Evolutionary conservation across 1,140 invertebrate species (phyloP), one percentile per base, ranked within the genome.

Genomic region (Eueides isabella): DNA sequence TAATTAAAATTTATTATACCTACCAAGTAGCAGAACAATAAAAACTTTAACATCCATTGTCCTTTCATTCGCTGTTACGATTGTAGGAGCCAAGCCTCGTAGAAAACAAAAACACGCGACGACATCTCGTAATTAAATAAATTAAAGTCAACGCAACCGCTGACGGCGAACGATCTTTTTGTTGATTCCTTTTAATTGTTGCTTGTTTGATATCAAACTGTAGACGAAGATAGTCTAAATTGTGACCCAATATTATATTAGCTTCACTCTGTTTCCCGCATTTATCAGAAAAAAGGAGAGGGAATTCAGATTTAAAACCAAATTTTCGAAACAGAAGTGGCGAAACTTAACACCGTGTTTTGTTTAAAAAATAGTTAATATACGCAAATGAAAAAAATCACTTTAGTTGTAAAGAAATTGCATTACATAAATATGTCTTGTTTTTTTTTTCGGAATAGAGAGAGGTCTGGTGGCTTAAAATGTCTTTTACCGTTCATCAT

Each of bases 61-160:
- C n/a, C 29, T 72, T 72, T 29, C 23, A 33, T 55, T 72, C 28
- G 29, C 30, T n/a, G 61, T 64, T 71, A 29, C 29, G 14, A n/a
- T 31, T 65, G 38, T 64, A 16, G 16, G 29, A 71, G 19, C 30
- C 9, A 44, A 26, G 48, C 64, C 30, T 33, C 29, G 19, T 26
- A 67, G 29, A 48, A 76, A 71, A 64, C 48, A 69, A 48, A 41
- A 66, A 67, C 33, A 71, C 68, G 68, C 68, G 48, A 70, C 63
- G 23, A 55, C 7, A n/a, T 11, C 41, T 30, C 30, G 74, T 65
- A 71, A 75, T 75, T 75, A 75, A 75, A 75, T 75, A 67, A 75
- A 75, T 75, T 71, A 75, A 75, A 71, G 74, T 19, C 31, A 70
- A 61, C 69, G 69, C 71, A 62, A 67, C 71, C 71, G 64, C 71